Conservation (phyloP, 2,888 invertebrate genomes). For the Mesodorylaimus sp. region DNA sequence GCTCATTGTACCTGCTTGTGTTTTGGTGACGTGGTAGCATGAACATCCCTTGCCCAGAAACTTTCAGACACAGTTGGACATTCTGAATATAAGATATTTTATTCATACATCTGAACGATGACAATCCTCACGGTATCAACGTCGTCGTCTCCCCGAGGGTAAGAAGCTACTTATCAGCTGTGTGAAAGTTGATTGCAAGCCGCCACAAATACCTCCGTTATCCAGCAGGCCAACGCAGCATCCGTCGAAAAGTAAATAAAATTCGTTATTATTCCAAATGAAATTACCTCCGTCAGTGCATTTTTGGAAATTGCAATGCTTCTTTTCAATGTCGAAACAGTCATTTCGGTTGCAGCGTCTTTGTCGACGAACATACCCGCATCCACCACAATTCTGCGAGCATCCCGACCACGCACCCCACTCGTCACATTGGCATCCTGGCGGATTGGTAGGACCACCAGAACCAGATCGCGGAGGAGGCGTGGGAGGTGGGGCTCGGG, state of each 20-base stretch:
- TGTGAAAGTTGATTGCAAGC: no score
- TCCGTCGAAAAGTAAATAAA: conserved; percentile 9
- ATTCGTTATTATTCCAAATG: background rate
- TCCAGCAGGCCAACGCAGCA: conserved; percentile 11
- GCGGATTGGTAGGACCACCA: no score
- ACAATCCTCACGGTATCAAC: no score
- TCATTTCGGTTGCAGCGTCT: conserved; percentile 10
- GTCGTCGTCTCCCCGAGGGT: no score
- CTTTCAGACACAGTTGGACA: no score
- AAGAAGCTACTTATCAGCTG: no score
- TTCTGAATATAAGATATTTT: no score
- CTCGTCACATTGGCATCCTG: conserved; percentile 21
- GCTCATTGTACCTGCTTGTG: no score
- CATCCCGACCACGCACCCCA: conserved; percentile 24
- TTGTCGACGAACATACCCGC: conserved; percentile 19
- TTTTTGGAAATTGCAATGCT: conserved; percentile 23
- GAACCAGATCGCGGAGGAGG: background rate
- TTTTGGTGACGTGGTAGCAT: no score
- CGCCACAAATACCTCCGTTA: background rate
- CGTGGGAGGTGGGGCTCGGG: background rate
- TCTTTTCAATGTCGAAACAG: conserved; percentile 17
- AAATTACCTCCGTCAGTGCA: conserved; percentile 13
- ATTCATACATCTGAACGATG: no score
- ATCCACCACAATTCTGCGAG: conserved; percentile 26
- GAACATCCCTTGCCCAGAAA: no score